These are phyloP conservation scores for Tetramorium simillimum DNA, from an alignment of 1,140 invertebrate genomes.

Conservation along the genomic window DNA sequence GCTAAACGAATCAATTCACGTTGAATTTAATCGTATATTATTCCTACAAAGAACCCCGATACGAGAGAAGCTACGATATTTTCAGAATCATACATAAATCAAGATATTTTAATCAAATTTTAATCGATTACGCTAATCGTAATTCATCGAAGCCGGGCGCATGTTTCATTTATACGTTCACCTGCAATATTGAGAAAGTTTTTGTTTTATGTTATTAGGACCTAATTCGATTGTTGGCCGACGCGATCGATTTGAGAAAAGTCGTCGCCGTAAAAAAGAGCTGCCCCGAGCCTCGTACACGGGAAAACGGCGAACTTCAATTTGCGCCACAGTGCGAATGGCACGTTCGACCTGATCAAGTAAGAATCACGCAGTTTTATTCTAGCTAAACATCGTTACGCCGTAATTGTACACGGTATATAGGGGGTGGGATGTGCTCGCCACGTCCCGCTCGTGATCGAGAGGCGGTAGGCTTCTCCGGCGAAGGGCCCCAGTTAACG, in stretches of 20 bases:
- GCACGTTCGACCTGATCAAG: background rate
- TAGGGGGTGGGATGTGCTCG: background rate
- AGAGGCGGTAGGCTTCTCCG: conserved; percentile 19
- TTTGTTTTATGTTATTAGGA: background rate
- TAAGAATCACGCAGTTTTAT: background rate
- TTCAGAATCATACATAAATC: background rate
- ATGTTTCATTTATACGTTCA: background rate
- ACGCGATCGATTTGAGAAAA: background rate
- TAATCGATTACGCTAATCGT: background rate
- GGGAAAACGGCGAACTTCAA: background rate
- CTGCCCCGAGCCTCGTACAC: background rate
- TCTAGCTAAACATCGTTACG: background rate
- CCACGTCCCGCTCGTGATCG: conserved; percentile 16
- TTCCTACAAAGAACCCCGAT: background rate
- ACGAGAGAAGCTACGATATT: background rate
- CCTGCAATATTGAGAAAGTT: background rate
- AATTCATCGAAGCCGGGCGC: background rate
- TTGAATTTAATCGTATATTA: background rate
- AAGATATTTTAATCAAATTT: background rate
- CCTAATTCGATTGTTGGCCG: background rate
- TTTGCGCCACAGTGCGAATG: background rate
- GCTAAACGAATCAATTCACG: conserved; percentile 1
- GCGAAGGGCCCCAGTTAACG: conserved; percentile 31
- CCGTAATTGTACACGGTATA: background rate
- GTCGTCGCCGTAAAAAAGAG: background rate